A percentile compares a stretch with the other conserved stretches of the same genome.
phyloP scores from a whole-genome alignment of 2,113 vertebrate species.

The Platichthys flesus region DNA sequence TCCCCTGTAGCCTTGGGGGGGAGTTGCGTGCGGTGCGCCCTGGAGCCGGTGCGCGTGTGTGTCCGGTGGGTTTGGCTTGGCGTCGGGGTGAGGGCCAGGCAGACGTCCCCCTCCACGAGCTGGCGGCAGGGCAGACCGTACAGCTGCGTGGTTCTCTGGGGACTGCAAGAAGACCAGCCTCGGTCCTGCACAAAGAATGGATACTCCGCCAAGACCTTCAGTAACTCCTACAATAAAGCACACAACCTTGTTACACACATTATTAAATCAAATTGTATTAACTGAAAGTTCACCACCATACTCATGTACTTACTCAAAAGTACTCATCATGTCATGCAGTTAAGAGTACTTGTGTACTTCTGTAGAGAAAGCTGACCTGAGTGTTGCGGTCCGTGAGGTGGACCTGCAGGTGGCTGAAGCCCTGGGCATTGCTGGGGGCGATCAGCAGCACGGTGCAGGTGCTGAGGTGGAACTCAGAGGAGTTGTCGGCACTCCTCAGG shows the following conservation, averaged over 20 bases:
- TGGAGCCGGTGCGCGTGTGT: constrained; percentile 56
- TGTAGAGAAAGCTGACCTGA: constrained; percentile 78
- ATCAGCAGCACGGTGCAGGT: constrained; percentile 83
- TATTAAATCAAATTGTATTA: too few species aligned
- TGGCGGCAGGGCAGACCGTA: constrained; percentile 83
- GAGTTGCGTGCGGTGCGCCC: constrained; percentile 56
- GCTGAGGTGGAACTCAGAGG: constrained; percentile 84
- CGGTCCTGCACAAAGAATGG: constrained; percentile 84
- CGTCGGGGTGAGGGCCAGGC: constrained; percentile 82
- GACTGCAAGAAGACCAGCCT: constrained; percentile 86
- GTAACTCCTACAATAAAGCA: constrained; percentile 80
- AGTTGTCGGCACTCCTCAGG: constrained; percentile 79
- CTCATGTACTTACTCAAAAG: too few species aligned
- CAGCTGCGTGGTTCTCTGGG: constrained; percentile 79
- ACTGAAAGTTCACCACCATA: too few species aligned
- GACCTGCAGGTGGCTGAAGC: constrained; percentile 84
- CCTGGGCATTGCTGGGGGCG: constrained; percentile 74
- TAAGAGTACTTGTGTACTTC: too few species aligned
- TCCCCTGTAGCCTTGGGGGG: constrained; percentile 52
- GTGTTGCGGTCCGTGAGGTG: constrained; percentile 84
- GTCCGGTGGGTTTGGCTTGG: constrained; percentile 64
- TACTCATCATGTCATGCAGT: too few species aligned
- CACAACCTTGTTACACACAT: constrained; percentile 39
- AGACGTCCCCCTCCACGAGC: constrained; percentile 81
- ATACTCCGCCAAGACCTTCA: constrained; percentile 85